Base-by-base conservation (phyloP, 30 jellyfish, hydroid and myxozoan genomes). In the Clytia hemisphaerica region DNA sequence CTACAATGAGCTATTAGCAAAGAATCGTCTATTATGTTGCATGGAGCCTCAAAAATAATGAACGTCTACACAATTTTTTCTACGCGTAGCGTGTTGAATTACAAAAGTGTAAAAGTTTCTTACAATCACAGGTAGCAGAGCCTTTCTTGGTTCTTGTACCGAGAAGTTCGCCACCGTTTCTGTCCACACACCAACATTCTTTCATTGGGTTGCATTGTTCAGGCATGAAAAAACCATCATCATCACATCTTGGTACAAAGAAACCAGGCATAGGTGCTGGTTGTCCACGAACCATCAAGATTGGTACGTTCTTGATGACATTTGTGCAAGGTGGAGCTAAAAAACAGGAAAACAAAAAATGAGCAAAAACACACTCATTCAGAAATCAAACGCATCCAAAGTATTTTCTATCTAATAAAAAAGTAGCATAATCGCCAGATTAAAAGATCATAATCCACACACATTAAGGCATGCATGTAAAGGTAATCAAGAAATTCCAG, bases 251-350 rank as follows among this genome's bases (percentile, higher is more conserved):
- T 2, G 97, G 97, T 21, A 69, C 63, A 60, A 80, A 88, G 49
- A 47, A 67, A 19, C 97, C 94, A 5, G 93, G 93, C 6, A 76
- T 78, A 22, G 97, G 97, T 9, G 65, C 81, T 22, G 97, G 93
- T 29, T 82, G 83, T n/a, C 97, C 97, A 46, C 81, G 50, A 21
- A 81, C 51, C 46, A 88, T 40, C 40, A 88, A 28, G 28, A 93
- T 88, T n/a, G 97, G 97, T 32, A 88, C 79, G 32, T 61, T 36
- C 40, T 71, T 87, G 38, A 88, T 55, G 4, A 68, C 83, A n/a
- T 75, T 67, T 55, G 97, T 81, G 78, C 97, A 88, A 4, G 97
- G 94, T 0, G 97, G 97, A 25, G 93, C 97, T 88, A 49, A 15
- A 80, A 88, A 51, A 49, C 12, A 12, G 12, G n/a, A 42, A 42